Percentiles rank a stretch among this genome's conserved stretches.
These are phyloP conservation scores for Daktulosphaira vitifoliae DNA, from an alignment of 1,140 invertebrate species.

Conservation along the genomic window DNA sequence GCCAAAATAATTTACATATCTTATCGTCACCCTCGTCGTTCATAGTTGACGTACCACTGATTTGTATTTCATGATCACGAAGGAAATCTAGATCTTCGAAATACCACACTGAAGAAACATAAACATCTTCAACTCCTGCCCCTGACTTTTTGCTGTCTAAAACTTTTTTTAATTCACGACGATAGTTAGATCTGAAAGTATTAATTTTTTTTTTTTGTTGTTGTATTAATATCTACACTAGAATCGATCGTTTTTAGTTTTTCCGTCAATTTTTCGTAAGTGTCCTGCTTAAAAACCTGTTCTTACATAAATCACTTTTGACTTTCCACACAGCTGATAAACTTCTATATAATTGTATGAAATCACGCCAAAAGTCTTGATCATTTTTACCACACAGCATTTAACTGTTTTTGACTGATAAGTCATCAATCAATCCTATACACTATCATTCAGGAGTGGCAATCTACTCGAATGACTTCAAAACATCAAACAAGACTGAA, in stretches of 20 bases:
- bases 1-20: no score
- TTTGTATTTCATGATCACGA: conserved; percentile 25
- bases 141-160: conserved; percentile 19
- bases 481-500: no score
- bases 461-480: no score
- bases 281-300: not conserved
- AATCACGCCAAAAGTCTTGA: no score
- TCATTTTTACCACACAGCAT: no score
- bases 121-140: conserved; percentile 36
- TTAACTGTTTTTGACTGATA: no score
- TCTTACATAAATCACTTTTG: not conserved
- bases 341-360: no score
- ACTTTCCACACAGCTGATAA: no score
- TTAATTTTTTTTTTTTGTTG: conserved; percentile 4
- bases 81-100: conserved; percentile 37
- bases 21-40: not conserved
- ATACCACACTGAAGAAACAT: conserved; percentile 36
- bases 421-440: no score
- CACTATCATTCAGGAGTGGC: no score
- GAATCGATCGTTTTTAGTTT: not conserved
- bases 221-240: not conserved
- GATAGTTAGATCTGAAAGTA: conserved; percentile 34
- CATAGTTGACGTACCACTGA: not conserved
- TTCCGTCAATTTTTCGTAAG: not conserved
- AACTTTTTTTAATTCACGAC: no score